A percentile compares a stretch with the other conserved stretches of the same genome.
phyloP scores from a whole-genome alignment of 2,113 vertebrate species.

The Lasiurus cinereus region DNA sequence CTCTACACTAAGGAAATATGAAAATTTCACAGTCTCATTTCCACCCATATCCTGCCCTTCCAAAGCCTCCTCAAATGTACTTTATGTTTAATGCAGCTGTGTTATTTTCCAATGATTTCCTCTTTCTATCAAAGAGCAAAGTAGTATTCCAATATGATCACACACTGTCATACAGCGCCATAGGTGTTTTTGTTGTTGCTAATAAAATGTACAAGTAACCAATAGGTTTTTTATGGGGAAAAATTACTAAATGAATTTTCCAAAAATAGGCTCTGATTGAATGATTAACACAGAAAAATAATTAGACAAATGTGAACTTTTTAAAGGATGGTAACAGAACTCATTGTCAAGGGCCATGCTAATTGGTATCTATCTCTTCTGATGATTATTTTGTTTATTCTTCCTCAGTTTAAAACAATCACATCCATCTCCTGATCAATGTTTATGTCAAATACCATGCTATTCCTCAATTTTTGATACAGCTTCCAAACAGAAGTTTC shows the following conservation, averaged over 20 bases:
- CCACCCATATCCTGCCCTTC: neutral
- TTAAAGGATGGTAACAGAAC: constrained; percentile 41
- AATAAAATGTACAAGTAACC: constrained; percentile 25
- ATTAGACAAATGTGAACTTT: constrained; percentile 43
- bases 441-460: constrained; percentile 48
- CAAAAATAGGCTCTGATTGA: constrained; percentile 23
- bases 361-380: constrained; percentile 27
- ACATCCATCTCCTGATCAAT: neutral
- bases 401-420: constrained; percentile 42
- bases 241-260: constrained; percentile 30
- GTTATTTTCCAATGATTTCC: constrained; percentile 5
- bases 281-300: constrained; percentile 9
- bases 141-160: neutral
- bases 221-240: neutral
- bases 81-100: neutral
- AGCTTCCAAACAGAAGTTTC: constrained; percentile 73
- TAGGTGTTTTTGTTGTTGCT: neutral
- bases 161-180: neutral
- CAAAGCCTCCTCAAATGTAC: neutral
- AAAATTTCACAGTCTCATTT: constrained; percentile 56
- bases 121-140: constrained; percentile 41
- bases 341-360: constrained; percentile 49
- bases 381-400: constrained; percentile 11
- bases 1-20: neutral
- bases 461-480: constrained; percentile 63